Conservation (phyloP, 2,797 vertebrate genomes). For the Threskiornis aethiopicus region DNA sequence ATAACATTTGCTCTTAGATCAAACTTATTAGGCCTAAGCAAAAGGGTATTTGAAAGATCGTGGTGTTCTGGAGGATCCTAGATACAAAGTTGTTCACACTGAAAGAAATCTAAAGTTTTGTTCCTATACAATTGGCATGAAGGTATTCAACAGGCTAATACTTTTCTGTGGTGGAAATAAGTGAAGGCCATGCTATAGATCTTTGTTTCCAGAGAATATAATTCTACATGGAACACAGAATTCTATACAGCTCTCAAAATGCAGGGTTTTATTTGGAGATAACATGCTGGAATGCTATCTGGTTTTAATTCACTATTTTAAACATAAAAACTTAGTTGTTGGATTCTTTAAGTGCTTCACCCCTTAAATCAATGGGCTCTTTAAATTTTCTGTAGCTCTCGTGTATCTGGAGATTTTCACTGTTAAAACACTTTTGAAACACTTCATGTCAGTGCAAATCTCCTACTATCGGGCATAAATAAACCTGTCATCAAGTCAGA, state of each 20-base stretch:
- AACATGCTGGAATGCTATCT: neutral
- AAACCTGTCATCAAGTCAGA: neutral
- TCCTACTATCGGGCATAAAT: neutral
- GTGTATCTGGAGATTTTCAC: neutral
- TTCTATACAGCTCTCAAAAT: neutral
- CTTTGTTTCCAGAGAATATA: neutral
- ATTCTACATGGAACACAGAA: neutral
- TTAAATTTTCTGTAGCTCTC: neutral
- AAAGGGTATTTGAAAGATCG: neutral
- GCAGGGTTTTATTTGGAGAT: neutral
- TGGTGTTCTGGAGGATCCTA: neutral
- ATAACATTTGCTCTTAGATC: conserved; percentile 9
- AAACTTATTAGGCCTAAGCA: neutral
- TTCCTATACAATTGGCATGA: neutral
- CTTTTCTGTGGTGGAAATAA: neutral
- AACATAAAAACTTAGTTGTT: neutral
- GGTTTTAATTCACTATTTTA: conserved; percentile 1
- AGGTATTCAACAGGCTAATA: neutral
- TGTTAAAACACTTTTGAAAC: conserved; percentile 1
- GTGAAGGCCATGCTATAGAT: neutral
- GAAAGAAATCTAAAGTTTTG: neutral
- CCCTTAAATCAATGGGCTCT: neutral
- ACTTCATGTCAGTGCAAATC: neutral
- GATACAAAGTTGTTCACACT: neutral
- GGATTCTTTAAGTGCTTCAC: neutral